Conservation (phyloP, 1,140 invertebrate species). For the Atta texana region DNA sequence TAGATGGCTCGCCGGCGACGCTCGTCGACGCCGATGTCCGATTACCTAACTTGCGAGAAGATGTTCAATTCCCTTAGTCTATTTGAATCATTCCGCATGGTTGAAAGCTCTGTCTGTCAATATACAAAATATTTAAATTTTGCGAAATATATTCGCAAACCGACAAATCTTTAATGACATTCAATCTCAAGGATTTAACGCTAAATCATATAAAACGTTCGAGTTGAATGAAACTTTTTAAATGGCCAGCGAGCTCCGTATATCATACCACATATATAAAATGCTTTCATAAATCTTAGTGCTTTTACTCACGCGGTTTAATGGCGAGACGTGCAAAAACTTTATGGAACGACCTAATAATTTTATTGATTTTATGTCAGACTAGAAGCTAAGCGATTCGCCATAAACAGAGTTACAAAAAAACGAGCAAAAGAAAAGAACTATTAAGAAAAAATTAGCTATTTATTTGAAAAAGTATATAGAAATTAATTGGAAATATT, state of each 20-base stretch:
- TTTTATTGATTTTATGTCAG: constrained; percentile 37
- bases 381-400: not conserved
- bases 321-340: constrained; percentile 33
- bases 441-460: not conserved
- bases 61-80: constrained; percentile 4
- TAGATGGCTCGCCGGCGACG: constrained; percentile 29
- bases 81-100: not conserved
- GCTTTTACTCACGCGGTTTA: constrained; percentile 30
- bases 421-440: not conserved
- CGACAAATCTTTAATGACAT: not conserved
- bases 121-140: constrained; percentile 4
- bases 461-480: not conserved
- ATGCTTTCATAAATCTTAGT: constrained; percentile 46
- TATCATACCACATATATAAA: constrained; percentile 30
- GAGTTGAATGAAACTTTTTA: constrained; percentile 40
- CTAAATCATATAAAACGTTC: constrained; percentile 7
- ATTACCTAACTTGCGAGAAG: constrained; percentile 34
- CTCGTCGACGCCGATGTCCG: constrained; percentile 36
- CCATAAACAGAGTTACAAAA: constrained; percentile 10
- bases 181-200: constrained; percentile 17
- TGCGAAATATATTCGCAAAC: not conserved
- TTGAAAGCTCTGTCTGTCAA: not conserved
- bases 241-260: constrained; percentile 20
- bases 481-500: not conserved
- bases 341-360: constrained; percentile 44